Conservation (phyloP, 1,140 invertebrate genomes). For the Drosophila fuyamai region DNA sequence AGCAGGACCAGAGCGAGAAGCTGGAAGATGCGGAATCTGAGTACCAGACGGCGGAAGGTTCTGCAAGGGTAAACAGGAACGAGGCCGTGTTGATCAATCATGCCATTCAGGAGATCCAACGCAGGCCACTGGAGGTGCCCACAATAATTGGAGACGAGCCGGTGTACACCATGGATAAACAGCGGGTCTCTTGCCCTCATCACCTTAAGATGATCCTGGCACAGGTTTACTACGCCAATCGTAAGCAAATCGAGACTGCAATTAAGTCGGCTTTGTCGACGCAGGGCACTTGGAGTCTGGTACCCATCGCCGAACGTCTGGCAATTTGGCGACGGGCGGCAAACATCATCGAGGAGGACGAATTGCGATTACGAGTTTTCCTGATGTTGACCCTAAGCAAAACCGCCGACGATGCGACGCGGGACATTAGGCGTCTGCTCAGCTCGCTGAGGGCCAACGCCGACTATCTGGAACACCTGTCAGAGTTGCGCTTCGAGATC, state of each 20-base stretch:
- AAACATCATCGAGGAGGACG: conserved; percentile 94
- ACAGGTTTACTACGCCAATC: conserved; percentile 95
- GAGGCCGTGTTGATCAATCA: conserved; percentile 20
- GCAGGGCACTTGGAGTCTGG: conserved; percentile 93
- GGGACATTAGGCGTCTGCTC: conserved; percentile 97
- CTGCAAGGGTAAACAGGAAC: conserved; percentile 1
- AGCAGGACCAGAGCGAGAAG: not conserved
- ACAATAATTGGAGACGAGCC: conserved; percentile 23
- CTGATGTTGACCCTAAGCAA: conserved; percentile 99
- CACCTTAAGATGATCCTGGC: conserved; percentile 93
- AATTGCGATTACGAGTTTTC: conserved; percentile 94
- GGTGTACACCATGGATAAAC: conserved; percentile 37
- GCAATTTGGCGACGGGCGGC: conserved; percentile 93
- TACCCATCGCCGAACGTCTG: conserved; percentile 90
- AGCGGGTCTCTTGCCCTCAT: conserved; percentile 87
- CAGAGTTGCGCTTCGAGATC: conserved; percentile 87
- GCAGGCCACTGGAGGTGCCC: conserved; percentile 42
- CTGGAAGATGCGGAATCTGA: not conserved
- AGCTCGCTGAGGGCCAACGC: conserved; percentile 98
- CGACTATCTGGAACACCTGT: conserved; percentile 90
- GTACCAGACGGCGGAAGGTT: not conserved
- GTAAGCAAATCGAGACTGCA: conserved; percentile 92
- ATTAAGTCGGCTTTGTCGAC: conserved; percentile 91
- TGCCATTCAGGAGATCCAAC: conserved; percentile 15
- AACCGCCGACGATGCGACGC: conserved; percentile 97